Conservation (phyloP, 1,140 invertebrate genomes). For the Gonatopus flavifemur region DNA sequence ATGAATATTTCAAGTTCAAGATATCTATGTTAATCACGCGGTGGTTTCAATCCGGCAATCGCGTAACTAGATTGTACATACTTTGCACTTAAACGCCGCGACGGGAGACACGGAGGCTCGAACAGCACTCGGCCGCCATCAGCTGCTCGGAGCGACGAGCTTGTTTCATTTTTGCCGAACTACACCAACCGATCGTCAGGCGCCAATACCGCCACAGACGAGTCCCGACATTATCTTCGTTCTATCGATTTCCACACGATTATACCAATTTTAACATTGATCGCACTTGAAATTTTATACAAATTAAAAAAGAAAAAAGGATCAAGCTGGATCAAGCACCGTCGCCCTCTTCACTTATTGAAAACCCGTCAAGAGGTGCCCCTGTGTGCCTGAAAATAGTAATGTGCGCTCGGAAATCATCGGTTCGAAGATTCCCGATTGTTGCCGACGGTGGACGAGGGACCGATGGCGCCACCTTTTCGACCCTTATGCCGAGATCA, state of each 20-base stretch:
- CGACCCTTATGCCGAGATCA: no score
- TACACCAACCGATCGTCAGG: conserved; percentile 28
- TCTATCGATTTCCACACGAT: not conserved
- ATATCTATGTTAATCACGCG: conserved; percentile 23
- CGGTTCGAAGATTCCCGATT: conserved; percentile 34
- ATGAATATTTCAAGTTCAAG: no score
- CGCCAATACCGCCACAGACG: conserved; percentile 31
- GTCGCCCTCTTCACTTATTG: conserved; percentile 45
- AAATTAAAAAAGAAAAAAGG: conserved; percentile 31
- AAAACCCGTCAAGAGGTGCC: conserved; percentile 49
- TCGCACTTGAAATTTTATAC: conserved; percentile 17
- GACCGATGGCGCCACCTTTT: conserved; percentile 27
- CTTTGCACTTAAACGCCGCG: conserved; percentile 15
- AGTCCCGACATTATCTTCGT: conserved; percentile 28
- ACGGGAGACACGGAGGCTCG: conserved; percentile 22
- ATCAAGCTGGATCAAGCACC: conserved; percentile 23
- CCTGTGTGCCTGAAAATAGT: conserved; percentile 52
- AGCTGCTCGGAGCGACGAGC: conserved; percentile 39
- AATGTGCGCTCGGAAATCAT: conserved; percentile 45
- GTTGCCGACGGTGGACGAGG: conserved; percentile 17
- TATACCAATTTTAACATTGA: conserved; percentile 22
- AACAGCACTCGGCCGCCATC: conserved; percentile 36
- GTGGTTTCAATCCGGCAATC: conserved; percentile 8
- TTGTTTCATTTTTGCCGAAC: conserved; percentile 41
- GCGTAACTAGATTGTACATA: conserved; percentile 5